A percentile compares a stretch with the other conserved stretches of the same genome.
Conservation (phyloP, 2,888 invertebrate genomes). For the Argyresthia goedartella region DNA sequence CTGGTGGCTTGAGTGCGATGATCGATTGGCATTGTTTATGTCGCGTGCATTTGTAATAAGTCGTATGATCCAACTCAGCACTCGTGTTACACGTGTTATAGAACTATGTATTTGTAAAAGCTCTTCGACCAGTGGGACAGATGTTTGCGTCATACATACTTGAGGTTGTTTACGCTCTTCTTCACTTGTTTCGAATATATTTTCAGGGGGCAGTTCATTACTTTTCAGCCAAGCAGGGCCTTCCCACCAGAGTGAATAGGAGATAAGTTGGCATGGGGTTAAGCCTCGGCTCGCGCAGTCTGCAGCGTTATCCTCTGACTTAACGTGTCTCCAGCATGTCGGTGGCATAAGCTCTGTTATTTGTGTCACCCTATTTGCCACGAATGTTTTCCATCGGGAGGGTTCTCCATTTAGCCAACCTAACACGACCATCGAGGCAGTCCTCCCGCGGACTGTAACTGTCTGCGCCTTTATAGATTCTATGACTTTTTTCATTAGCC, state of each 20-base stretch:
- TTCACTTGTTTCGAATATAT: neutral
- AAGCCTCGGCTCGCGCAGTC: constrained; percentile 12
- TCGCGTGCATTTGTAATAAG: neutral
- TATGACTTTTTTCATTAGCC: neutral
- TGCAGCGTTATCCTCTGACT: too few species aligned
- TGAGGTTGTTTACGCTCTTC: neutral
- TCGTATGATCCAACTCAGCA: neutral
- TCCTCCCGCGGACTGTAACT: constrained; percentile 11
- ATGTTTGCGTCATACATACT: neutral
- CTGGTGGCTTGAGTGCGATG: too few species aligned
- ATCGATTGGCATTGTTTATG: neutral
- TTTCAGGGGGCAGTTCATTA: neutral
- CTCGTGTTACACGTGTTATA: neutral
- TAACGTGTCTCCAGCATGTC: constrained; percentile 6
- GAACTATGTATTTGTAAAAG: neutral
- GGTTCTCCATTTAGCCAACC: constrained; percentile 14
- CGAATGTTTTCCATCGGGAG: constrained; percentile 14
- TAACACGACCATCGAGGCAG: constrained; percentile 13
- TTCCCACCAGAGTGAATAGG: constrained; percentile 12
- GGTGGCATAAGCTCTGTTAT: constrained; percentile 7
- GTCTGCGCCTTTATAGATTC: neutral
- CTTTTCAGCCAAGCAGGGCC: constrained; percentile 8
- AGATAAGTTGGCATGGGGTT: constrained; percentile 3
- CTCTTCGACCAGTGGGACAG: neutral
- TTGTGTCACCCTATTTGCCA: constrained; percentile 12